Percentiles rank a stretch among this genome's conserved stretches.
Evolutionary conservation across 92 coral and sea anemone species (phyloP).

Genomic region (Pocillopora meandrina): DNA sequence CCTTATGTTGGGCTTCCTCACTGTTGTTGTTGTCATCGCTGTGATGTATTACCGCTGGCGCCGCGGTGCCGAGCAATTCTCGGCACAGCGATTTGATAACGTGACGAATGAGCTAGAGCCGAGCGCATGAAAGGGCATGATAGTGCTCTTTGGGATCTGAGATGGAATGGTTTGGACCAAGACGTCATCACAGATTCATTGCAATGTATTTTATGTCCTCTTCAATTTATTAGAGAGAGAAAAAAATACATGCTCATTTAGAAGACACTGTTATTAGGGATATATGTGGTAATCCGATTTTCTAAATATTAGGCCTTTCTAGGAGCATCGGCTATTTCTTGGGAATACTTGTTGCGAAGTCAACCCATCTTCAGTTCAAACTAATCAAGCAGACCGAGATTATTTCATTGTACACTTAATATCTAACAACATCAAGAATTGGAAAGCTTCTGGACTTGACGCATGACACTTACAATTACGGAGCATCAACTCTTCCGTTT

Average conservation of each 20-base stretch:
- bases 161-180: not conserved
- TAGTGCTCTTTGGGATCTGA: not conserved
- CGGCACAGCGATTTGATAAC: slow-evolving; percentile 45
- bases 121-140: not conserved
- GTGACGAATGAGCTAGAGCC: not conserved
- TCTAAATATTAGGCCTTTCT: no score
- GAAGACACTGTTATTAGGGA: not conserved
- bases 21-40: slow-evolving; percentile 13
- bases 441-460: no score
- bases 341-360: no score
- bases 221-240: not conserved
- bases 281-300: no score
- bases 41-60: slow-evolving; percentile 44
- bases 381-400: no score
- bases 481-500: no score
- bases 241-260: not conserved
- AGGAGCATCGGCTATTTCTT: no score
- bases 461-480: no score
- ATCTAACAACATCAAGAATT: no score
- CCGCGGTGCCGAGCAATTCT: slow-evolving; percentile 16
- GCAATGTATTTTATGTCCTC: not conserved
- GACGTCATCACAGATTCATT: not conserved
- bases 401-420: no score
- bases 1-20: not conserved
- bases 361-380: no score